phyloP scores from a whole-genome alignment of 37 sponge, comb jelly and placozoan species.

The Cladorhizidae sp. region DNA sequence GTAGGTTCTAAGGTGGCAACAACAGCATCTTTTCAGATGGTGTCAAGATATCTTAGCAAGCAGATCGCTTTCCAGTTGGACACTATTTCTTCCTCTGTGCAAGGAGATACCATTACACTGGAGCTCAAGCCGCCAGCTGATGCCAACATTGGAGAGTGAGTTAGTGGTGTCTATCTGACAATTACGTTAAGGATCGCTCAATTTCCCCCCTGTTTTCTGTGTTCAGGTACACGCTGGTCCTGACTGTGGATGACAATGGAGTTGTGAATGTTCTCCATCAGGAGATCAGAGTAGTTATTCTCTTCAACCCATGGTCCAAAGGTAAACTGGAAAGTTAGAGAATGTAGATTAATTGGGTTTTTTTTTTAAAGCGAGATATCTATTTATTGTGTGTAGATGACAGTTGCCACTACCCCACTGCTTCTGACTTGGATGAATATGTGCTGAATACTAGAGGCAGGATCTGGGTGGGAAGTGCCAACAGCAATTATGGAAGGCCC shows the following conservation, averaged over 20 bases:
- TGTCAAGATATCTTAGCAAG: neutral
- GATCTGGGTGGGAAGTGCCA: constrained; percentile 68
- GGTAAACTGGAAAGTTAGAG: constrained; percentile 14
- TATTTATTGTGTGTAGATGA: constrained; percentile 21
- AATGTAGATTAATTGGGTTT: too few species aligned
- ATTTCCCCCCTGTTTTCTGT: neutral
- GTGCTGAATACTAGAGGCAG: constrained; percentile 65
- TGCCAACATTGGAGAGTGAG: constrained; percentile 43
- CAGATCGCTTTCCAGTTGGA: constrained; percentile 9
- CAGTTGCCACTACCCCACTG: constrained; percentile 42
- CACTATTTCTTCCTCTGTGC: neutral
- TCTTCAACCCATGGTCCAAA: constrained; percentile 82
- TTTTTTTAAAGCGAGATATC: too few species aligned
- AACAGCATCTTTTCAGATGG: constrained; percentile 20
- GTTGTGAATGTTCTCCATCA: constrained; percentile 33
- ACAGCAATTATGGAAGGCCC: constrained; percentile 41
- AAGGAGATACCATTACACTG: constrained; percentile 15
- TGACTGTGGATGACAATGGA: constrained; percentile 31
- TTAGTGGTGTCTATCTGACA: too few species aligned
- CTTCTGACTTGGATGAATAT: constrained; percentile 57
- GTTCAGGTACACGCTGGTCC: constrained; percentile 38
- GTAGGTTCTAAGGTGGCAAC: constrained; percentile 17
- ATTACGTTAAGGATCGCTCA: too few species aligned
- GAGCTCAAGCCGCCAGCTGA: constrained; percentile 49
- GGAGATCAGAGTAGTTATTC: constrained; percentile 22